These are phyloP conservation scores for Paramisgurnus dabryanus DNA, from an alignment of 2,113 vertebrate species.

Conservation along the genomic window DNA sequence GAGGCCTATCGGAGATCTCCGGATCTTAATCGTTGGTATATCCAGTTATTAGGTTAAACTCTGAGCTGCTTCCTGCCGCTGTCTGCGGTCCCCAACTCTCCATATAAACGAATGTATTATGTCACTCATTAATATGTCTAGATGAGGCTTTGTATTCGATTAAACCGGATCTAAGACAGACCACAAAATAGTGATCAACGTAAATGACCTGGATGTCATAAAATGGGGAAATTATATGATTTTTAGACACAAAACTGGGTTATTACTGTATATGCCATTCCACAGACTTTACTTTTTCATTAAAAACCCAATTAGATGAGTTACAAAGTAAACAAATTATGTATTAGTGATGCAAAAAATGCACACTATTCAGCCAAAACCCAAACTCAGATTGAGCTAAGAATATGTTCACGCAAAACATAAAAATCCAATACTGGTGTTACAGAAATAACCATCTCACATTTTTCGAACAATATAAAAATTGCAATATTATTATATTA, in stretches of 20 bases:
- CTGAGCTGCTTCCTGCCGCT: slow-evolving; percentile 52
- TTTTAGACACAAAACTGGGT: not conserved
- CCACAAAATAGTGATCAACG: slow-evolving; percentile 39
- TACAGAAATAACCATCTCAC: slow-evolving; percentile 15
- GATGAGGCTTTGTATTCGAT: slow-evolving; percentile 61
- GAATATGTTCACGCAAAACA: too few species aligned
- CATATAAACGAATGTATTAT: slow-evolving; percentile 14
- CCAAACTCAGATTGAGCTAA: too few species aligned
- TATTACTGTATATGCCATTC: not conserved
- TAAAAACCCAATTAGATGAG: slow-evolving; percentile 27
- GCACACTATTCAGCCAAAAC: not conserved
- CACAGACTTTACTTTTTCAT: slow-evolving; percentile 20
- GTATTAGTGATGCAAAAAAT: not conserved
- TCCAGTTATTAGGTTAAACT: slow-evolving; percentile 62
- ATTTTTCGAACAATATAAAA: slow-evolving; percentile 1
- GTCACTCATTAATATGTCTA: slow-evolving; percentile 49
- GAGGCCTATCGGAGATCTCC: slow-evolving; percentile 60
- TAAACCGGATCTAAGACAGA: slow-evolving; percentile 47
- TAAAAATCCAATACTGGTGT: slow-evolving; percentile 14
- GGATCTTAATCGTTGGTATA: slow-evolving; percentile 52
- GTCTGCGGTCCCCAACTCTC: slow-evolving; percentile 23
- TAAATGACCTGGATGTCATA: slow-evolving; percentile 39
- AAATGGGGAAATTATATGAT: slow-evolving; percentile 29
- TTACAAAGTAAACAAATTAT: not conserved
- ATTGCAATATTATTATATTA: slow-evolving; percentile 20